phyloP scores from a whole-genome alignment of 2,888 invertebrate genomes.

The Neelides folsomi region DNA sequence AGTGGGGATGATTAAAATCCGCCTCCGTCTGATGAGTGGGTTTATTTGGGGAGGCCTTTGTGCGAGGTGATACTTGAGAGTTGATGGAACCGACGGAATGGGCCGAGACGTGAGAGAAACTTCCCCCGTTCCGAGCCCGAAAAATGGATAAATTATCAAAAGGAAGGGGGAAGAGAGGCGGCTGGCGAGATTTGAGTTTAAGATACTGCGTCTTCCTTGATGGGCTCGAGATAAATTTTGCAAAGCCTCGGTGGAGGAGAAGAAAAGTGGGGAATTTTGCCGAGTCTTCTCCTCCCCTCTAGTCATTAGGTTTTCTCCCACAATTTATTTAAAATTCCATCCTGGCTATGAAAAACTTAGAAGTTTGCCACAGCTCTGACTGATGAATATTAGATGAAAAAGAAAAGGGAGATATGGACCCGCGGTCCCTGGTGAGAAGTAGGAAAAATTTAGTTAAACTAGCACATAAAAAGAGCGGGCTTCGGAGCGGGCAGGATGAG shows the following conservation, averaged over 20 bases:
- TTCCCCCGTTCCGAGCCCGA: no score
- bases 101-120: no score
- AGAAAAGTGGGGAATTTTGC: slow-evolving; percentile 8
- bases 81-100: no score
- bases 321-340: slow-evolving; percentile 35
- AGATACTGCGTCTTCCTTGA: slow-evolving; percentile 21
- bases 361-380: slow-evolving; percentile 29
- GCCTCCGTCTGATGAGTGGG: no score
- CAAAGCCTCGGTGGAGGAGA: slow-evolving; percentile 24
- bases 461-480: slow-evolving; percentile 21
- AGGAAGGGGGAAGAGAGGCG: no score
- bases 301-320: slow-evolving; percentile 34
- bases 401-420: slow-evolving; percentile 26
- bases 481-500: neutral
- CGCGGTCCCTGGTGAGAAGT: slow-evolving; percentile 29
- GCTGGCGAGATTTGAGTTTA: no score
- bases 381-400: slow-evolving; percentile 34
- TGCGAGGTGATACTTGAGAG: no score
- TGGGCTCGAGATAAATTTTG: slow-evolving; percentile 31
- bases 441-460: slow-evolving; percentile 33
- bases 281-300: slow-evolving; percentile 25
- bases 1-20: no score
- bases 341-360: slow-evolving; percentile 34
- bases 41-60: no score
- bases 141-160: no score